Evolutionary conservation across 2,113 vertebrate genomes (phyloP).

Genomic region (Sylvia atricapilla): DNA sequence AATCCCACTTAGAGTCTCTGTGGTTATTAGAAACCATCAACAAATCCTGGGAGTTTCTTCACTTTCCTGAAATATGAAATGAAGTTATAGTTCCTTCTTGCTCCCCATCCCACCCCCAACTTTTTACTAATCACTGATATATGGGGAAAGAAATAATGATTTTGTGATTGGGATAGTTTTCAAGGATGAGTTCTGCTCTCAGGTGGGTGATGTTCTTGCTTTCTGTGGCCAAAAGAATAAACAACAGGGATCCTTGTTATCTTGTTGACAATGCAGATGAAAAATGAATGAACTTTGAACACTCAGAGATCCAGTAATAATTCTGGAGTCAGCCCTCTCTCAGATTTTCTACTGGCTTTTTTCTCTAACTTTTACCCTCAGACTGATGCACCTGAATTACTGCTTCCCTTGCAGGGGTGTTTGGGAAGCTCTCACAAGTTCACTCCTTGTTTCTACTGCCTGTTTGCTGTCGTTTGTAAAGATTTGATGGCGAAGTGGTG

Average conservation of each 20-base stretch:
- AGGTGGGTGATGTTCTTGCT: not conserved
- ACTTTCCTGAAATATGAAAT: not conserved
- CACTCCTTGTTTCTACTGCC: not conserved
- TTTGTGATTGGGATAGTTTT: not conserved
- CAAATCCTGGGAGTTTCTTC: not conserved
- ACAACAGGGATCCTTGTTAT: not conserved
- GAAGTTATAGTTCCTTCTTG: not conserved
- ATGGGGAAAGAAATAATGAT: not conserved
- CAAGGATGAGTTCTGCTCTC: not conserved
- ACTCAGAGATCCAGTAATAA: not conserved
- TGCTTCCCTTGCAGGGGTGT: not conserved
- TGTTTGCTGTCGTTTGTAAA: slow-evolving; percentile 45
- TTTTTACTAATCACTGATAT: not conserved
- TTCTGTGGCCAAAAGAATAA: not conserved
- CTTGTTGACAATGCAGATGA: not conserved
- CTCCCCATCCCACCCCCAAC: rapidly evolving
- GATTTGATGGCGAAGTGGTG: slow-evolving; percentile 26
- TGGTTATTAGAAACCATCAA: not conserved
- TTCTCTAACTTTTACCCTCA: not conserved
- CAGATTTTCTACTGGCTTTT: not conserved
- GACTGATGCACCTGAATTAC: not conserved
- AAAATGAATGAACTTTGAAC: not conserved
- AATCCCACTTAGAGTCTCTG: not conserved
- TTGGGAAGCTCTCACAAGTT: slow-evolving; percentile 20
- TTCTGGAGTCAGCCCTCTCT: not conserved